Evolutionary conservation across 2,888 invertebrate genomes (phyloP).

Genomic region (Cyclophora albipunctata): DNA sequence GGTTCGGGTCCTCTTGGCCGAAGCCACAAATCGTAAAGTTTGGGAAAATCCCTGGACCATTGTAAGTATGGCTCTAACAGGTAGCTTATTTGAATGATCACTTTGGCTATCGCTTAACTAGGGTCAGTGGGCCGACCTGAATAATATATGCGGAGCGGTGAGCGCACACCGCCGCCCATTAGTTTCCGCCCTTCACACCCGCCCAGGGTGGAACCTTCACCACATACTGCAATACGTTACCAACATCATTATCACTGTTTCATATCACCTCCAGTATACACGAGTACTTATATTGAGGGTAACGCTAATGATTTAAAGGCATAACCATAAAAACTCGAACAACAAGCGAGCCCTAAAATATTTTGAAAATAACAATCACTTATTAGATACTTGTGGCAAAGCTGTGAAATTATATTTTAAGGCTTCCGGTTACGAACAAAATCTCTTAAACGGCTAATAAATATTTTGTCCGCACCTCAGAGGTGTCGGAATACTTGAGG

Average conservation of each 20-base stretch:
- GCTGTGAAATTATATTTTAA: background rate
- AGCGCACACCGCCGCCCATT: slow-evolving; percentile 14
- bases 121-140: slow-evolving; percentile 13
- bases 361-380: too few relatives aligned
- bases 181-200: slow-evolving; percentile 17
- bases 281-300: too few relatives aligned
- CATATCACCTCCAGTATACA: too few relatives aligned
- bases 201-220: background rate
- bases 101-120: slow-evolving; percentile 12
- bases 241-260: too few relatives aligned
- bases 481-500: slow-evolving; percentile 15
- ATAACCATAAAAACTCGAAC: too few relatives aligned
- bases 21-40: background rate
- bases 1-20: background rate
- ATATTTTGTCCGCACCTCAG: slow-evolving; percentile 18
- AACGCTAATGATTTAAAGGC: too few relatives aligned
- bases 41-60: slow-evolving; percentile 4
- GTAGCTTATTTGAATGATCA: slow-evolving; percentile 18
- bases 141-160: slow-evolving; percentile 16
- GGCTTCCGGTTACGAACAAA: slow-evolving; percentile 13
- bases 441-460: slow-evolving; percentile 20
- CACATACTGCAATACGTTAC: too few relatives aligned
- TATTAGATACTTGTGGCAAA: too few relatives aligned
- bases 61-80: slow-evolving; percentile 9
- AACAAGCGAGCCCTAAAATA: too few relatives aligned